Evolutionary conservation across 2,797 vertebrate genomes (phyloP).

Genomic region (Nannoperca australis): DNA sequence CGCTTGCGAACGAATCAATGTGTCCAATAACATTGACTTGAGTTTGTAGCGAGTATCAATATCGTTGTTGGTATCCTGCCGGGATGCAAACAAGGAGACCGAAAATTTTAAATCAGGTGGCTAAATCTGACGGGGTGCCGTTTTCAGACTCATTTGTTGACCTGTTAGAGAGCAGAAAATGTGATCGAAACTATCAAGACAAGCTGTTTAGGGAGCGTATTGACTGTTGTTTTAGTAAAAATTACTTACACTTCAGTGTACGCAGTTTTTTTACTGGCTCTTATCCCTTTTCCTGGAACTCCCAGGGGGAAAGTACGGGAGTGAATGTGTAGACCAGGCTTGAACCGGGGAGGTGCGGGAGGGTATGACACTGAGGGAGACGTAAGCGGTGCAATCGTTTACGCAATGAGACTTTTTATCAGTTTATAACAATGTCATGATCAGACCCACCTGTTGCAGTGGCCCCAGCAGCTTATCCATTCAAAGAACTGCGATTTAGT

Average conservation of each 20-base stretch:
- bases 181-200: too few relatives aligned
- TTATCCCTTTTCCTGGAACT: not conserved
- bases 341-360: not conserved
- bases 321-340: constrained; percentile 31
- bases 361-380: not conserved
- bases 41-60: rapidly evolving
- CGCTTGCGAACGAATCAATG: not conserved
- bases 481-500: not conserved
- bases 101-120: not conserved
- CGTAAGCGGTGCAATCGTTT: constrained; percentile 11
- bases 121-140: not conserved
- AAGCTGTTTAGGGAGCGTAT: not conserved
- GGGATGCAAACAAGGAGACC: not conserved
- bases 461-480: not conserved
- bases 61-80: not conserved
- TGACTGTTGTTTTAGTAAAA: rapidly evolving
- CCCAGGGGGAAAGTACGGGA: not conserved
- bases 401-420: not conserved
- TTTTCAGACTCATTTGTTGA: not conserved
- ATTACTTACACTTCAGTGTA: rapidly evolving
- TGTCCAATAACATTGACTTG: not conserved
- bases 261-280: not conserved
- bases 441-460: not conserved
- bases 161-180: too few relatives aligned
- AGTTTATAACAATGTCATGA: not conserved